phyloP scores from a whole-genome alignment of 92 coral and sea anemone genomes.

The Epizoanthus rinbou region DNA sequence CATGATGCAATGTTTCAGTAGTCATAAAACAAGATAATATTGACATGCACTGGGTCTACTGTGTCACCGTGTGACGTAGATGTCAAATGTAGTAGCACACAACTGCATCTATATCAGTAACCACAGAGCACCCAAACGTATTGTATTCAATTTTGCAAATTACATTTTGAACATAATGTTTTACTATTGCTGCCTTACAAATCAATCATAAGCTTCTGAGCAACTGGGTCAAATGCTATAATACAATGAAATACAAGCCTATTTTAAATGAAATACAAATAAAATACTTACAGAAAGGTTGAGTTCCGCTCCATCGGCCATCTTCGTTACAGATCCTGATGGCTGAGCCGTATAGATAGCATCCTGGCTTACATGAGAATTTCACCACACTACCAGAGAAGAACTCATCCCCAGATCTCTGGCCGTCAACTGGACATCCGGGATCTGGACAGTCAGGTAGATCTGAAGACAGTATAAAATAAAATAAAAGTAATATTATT shows the following conservation, averaged over 20 bases:
- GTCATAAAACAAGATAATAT: no score
- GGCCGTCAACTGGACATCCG: constrained; percentile 70
- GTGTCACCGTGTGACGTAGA: no score
- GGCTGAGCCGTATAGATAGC: constrained; percentile 79
- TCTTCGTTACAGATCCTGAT: constrained; percentile 71
- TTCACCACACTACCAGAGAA: constrained; percentile 73
- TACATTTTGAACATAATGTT: no score
- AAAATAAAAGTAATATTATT: neutral
- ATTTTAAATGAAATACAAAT: neutral
- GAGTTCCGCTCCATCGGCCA: constrained; percentile 86
- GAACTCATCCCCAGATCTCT: constrained; percentile 48
- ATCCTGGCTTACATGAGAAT: constrained; percentile 82
- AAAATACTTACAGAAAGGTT: constrained; percentile 70
- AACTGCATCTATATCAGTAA: no score
- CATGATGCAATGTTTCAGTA: no score
- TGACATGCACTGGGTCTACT: no score
- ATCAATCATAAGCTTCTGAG: no score
- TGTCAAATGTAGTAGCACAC: no score
- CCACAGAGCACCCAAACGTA: no score
- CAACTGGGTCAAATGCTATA: no score
- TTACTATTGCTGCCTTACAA: no score
- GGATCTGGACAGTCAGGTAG: constrained; percentile 65
- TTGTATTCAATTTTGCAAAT: no score
- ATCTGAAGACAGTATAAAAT: constrained; percentile 28
- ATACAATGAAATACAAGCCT: neutral